These are phyloP conservation scores for Chymomyza caudatula DNA, from an alignment of 2,888 invertebrate species.

Conservation along the genomic window DNA sequence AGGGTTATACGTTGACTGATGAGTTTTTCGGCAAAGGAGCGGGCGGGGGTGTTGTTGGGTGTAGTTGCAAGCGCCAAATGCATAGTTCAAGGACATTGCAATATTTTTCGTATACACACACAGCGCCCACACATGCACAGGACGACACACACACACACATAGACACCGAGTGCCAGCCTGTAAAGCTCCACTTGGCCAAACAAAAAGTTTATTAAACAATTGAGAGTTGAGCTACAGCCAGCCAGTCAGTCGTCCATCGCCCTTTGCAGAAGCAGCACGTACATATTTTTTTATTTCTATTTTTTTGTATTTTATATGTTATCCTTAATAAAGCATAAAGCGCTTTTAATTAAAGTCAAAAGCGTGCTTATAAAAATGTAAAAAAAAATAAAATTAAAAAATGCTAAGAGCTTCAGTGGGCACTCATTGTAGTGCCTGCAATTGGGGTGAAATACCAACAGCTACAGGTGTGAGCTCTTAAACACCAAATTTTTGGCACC, in stretches of 20 bases:
- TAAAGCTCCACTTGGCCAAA: conserved; percentile 39
- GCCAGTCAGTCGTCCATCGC: background rate
- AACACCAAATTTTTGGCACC: background rate
- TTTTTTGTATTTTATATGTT: background rate
- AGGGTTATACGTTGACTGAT: conserved; percentile 2
- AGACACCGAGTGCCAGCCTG: conserved; percentile 17
- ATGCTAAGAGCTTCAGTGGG: background rate
- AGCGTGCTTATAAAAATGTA: background rate
- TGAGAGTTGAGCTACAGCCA: conserved; percentile 26
- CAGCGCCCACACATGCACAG: conserved; percentile 22
- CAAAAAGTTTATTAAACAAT: conserved; percentile 59
- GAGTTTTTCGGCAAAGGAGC: background rate
- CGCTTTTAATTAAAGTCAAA: background rate
- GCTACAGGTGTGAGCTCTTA: background rate
- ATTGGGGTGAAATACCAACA: background rate
- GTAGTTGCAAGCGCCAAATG: conserved; percentile 47
- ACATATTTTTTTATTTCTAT: background rate
- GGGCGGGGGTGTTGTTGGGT: conserved; percentile 17
- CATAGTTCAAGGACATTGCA: conserved; percentile 75
- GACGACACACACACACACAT: conserved; percentile 13
- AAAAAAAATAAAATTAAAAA: background rate
- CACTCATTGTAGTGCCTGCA: background rate
- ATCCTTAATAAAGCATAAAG: background rate
- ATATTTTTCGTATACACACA: conserved; percentile 64
- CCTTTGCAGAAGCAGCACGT: background rate